Evolutionary conservation across 2,797 vertebrate species (phyloP), one percentile per base, ranked within the genome.

Genomic region (Falco peregrinus): DNA sequence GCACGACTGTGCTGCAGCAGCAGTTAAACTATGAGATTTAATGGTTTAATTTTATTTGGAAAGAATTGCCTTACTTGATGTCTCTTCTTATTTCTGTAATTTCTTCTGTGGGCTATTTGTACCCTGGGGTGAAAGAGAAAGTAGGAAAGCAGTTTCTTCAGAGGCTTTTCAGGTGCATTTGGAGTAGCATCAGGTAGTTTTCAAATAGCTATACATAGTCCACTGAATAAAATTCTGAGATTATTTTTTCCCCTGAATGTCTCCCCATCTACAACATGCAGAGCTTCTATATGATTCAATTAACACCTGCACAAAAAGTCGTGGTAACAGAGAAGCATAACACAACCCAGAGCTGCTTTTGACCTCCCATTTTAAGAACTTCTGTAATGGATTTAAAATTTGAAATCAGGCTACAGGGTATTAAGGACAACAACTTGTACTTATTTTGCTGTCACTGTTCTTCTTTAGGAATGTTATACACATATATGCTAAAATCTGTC

Each of bases 41-140:
- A 91, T 61, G 74, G 19, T n/a, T 93, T 96, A 41, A 95, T 93
- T 91, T 90, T 78, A 64, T 96, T 93, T 92, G 61, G 53, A 68
- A 21, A 15, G 61, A 81, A 84, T 71, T 84, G 45, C 69, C 10
- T 56, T 84, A 50, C 47, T 93, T 83, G 35, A 31, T 90, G 63
- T 84, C 37, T 86, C 43, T 91, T 84, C 53, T 59, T 95, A 47
- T 90, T 94, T 90, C 93, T 84, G 21, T 86, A 61, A 57, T 65
- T 25, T 88, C 80, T 91, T 67, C 43, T 84, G 69, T 90, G 90
- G 33, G 69, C 80, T 76, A 5, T 65, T 93, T 87, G 43, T 93
- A 89, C 54, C 59, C 31, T 78, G 39, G 26, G 3, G 48, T 89
- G 70, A 79, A 95, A 73, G 67, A 35, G 13, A 76, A 67, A 60